phyloP scores from a whole-genome alignment of 2,888 invertebrate genomes.

The Pachycephus smyrnensis region DNA sequence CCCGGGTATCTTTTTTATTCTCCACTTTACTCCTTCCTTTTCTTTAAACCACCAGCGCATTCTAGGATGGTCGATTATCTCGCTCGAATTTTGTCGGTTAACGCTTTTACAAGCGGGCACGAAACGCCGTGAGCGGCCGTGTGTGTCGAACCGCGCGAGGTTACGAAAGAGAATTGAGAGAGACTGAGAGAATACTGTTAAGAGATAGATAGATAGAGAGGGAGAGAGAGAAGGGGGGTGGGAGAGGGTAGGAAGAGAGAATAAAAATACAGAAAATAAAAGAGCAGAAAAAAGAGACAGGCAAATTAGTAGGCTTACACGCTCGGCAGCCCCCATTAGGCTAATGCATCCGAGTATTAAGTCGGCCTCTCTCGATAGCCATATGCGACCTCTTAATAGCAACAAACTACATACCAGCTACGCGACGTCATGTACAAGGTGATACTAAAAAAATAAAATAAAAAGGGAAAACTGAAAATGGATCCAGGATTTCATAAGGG shows the following conservation, averaged over 20 bases:
- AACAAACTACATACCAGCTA: conserved; percentile 33
- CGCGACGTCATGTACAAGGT: conserved; percentile 18
- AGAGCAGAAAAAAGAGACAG: conserved; percentile 20
- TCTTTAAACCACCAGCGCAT: neutral
- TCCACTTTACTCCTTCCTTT: neutral
- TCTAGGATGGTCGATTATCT: neutral
- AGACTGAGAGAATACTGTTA: neutral
- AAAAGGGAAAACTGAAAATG: neutral
- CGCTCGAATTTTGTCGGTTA: conserved; percentile 4
- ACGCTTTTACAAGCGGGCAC: conserved; percentile 7
- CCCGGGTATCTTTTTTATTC: neutral
- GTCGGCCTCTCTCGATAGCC: conserved; percentile 43
- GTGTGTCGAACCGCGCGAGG: conserved; percentile 32
- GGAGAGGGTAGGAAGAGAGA: neutral
- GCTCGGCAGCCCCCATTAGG: conserved; percentile 57
- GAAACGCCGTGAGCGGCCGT: conserved; percentile 17
- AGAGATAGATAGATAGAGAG: conserved; percentile 6
- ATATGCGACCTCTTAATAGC: conserved; percentile 54
- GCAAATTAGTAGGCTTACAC: conserved; percentile 60
- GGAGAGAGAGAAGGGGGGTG: conserved; percentile 27
- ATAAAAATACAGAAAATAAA: neutral
- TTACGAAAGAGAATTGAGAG: conserved; percentile 13
- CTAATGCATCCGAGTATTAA: conserved; percentile 58
- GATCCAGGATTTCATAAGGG: neutral
- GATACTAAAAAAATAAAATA: conserved; percentile 13